Conservation (phyloP, 2,113 vertebrate species). For the Oostethus manadensis region DNA sequence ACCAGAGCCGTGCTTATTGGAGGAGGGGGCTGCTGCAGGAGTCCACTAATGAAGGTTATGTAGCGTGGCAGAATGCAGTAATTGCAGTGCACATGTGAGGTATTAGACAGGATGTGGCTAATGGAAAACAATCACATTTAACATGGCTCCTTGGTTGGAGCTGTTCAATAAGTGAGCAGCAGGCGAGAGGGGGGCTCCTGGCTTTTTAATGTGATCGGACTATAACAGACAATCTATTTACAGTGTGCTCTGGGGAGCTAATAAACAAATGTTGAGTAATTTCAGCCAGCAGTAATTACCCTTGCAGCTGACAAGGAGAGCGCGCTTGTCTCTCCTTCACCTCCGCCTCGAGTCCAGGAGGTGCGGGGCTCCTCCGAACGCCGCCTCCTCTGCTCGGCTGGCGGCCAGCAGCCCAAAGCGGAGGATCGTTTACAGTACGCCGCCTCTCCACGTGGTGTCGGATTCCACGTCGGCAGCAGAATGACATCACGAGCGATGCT, state of each 20-base stretch:
- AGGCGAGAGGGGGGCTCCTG: slow-evolving; percentile 78
- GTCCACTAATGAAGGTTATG: slow-evolving; percentile 75
- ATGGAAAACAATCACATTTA: slow-evolving; percentile 97
- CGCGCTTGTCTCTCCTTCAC: slow-evolving; percentile 99
- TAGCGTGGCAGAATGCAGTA: slow-evolving; percentile 75
- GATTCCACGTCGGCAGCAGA: slow-evolving; percentile 18
- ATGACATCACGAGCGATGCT: slow-evolving; percentile 4
- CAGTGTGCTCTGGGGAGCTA: slow-evolving; percentile 99
- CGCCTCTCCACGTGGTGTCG: slow-evolving; percentile 35
- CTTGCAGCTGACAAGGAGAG: slow-evolving; percentile 99
- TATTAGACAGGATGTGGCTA: slow-evolving; percentile 85
- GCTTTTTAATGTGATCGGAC: slow-evolving; percentile 95
- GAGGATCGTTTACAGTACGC: slow-evolving; percentile 62
- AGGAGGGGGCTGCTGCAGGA: slow-evolving; percentile 41
- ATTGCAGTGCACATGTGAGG: slow-evolving; percentile 77
- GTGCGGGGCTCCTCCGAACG: slow-evolving; percentile 79
- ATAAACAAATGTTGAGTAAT: slow-evolving; percentile 99
- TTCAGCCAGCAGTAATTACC: slow-evolving; percentile 99
- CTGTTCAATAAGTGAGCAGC: slow-evolving; percentile 95
- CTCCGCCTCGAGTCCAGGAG: slow-evolving; percentile 94
- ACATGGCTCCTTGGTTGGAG: slow-evolving; percentile 84
- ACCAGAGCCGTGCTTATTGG: slow-evolving; percentile 28
- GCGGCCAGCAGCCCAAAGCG: slow-evolving; percentile 85
- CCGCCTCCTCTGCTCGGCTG: slow-evolving; percentile 86
- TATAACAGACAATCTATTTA: slow-evolving; percentile 99